Evolutionary conservation across 2,113 vertebrate species (phyloP), one percentile per base, ranked within the genome.

Genomic region (Mixornis gularis): DNA sequence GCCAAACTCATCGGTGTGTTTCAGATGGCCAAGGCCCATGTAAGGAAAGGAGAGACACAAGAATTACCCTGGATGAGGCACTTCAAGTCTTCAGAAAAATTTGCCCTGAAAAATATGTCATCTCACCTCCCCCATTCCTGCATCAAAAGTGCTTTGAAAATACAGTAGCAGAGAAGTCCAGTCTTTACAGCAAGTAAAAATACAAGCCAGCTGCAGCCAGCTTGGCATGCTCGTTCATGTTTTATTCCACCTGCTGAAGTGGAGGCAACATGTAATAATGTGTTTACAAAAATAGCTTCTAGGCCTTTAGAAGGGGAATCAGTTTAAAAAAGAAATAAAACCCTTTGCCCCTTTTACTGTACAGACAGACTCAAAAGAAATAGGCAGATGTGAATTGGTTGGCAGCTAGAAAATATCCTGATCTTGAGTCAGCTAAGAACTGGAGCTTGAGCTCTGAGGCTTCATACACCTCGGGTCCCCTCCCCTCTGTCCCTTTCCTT

Each of bases 1-100:
- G 98, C 99, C 52, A 80, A 97, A 48, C 98, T 99, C 55, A 98
- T 99, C 27, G 98, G 99, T 98, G 96, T 88, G 96, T 95, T 88
- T 85, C 41, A 48, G 27, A 48, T 63, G 41, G 41, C 52, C 62
- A 62, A 89, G 25, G 43, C 5, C 24, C 13, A 4, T 5, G 4
- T 40, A 43, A 56, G 17, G 44, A 32, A 89, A 76, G 80, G 14
- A 52, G 58, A 11, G 29, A n/a, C 32, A 53, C 17, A 76, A 29
- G 62, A 78, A 30, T 71, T 46, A 78, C 13, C 15, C 63, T 65
- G 46, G 26, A 77, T 52, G 34, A 85, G 10, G 41, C 36, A 26
- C 22, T 91, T 53, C 69, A 73, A 20, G 10, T 79, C 48, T 76
- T 20, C 22, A 79, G n/a, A 82, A 87, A 34, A 49, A 38, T 53